Base-by-base conservation (phyloP, 2,113 vertebrate species). In the Nibea albiflora region DNA sequence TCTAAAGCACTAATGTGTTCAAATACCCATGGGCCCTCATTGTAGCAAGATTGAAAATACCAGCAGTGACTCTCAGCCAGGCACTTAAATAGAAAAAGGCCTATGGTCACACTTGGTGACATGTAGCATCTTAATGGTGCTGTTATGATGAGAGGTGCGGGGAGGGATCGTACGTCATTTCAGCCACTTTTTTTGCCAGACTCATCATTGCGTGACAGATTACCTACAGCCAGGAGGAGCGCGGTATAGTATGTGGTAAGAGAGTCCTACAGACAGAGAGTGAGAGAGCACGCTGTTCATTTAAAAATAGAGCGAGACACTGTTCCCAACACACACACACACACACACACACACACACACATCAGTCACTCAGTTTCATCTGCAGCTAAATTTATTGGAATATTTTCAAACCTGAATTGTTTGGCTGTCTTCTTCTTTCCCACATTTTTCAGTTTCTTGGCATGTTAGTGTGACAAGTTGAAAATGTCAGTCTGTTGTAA, bases 1-100 rank as follows among this genome's bases (percentile, higher is more conserved):
- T 74, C 78, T 44, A n/a, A 69, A 76, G 68, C 83, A 76, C 81
- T 89, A 84, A 87, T 87, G 77, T 90, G 80, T 61, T 86, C 73
- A 85, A 71, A 85, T 58, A 81, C 84, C 88, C 86, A 64, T 19
- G 80, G 86, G 86, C 68, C 64, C 73, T 75, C 69, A 1, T 80
- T 57, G 76, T 39, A 53, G 73, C 49, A 66, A 85, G 76, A 90
- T 73, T 80, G 75, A 85, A 88, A 83, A 87, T 22, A 73, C 64
- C 68, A 62, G 82, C 80, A 54, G 75, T 64, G 74, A 85, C 62
- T 87, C 46, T 50, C 47, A 20, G 79, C 70, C n/a, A 39, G 49
- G 74, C 70, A 87, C 10, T 88, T 78, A 80, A 72, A 84, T 12
- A 54, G 66, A 67, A 81, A 87, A 85, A 78, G 84, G 82, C 73